phyloP scores from a whole-genome alignment of 1,140 invertebrate species.

The Proctacanthus coquilletti region DNA sequence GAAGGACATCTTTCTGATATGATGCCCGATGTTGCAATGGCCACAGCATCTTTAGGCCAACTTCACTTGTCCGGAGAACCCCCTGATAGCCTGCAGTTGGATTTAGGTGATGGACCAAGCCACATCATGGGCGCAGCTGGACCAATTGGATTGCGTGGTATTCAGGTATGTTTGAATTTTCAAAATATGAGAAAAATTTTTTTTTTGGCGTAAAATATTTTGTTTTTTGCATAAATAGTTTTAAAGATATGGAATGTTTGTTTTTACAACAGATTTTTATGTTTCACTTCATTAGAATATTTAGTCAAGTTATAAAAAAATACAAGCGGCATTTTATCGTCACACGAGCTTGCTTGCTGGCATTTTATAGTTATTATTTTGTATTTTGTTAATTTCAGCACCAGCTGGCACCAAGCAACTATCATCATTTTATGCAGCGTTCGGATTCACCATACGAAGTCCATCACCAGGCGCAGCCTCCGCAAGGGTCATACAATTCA shows the following conservation, averaged over 20 bases:
- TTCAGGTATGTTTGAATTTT: constrained; percentile 21
- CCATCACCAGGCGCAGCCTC: constrained; percentile 11
- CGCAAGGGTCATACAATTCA: constrained; percentile 25
- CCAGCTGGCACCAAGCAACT: constrained; percentile 22
- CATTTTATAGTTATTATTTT: background rate
- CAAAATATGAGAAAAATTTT: too few relatives aligned
- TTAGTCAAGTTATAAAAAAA: too few relatives aligned
- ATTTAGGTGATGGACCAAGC: constrained; percentile 59
- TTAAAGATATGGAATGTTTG: too few relatives aligned
- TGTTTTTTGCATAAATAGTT: too few relatives aligned
- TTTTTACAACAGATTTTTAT: too few relatives aligned
- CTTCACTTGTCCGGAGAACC: constrained; percentile 34
- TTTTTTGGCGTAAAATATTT: too few relatives aligned
- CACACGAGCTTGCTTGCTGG: too few relatives aligned
- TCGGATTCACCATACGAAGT: constrained; percentile 25
- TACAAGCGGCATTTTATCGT: too few relatives aligned
- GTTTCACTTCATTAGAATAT: too few relatives aligned
- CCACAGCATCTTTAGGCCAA: constrained; percentile 54
- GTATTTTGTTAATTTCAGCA: constrained; percentile 12
- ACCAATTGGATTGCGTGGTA: constrained; percentile 17
- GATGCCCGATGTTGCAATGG: constrained; percentile 82
- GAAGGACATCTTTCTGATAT: constrained; percentile 61
- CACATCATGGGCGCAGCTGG: constrained; percentile 30
- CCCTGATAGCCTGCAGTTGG: constrained; percentile 43
- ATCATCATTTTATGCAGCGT: constrained; percentile 25